Conservation (phyloP, 2,113 vertebrate genomes). For the Scopus umbretta region DNA sequence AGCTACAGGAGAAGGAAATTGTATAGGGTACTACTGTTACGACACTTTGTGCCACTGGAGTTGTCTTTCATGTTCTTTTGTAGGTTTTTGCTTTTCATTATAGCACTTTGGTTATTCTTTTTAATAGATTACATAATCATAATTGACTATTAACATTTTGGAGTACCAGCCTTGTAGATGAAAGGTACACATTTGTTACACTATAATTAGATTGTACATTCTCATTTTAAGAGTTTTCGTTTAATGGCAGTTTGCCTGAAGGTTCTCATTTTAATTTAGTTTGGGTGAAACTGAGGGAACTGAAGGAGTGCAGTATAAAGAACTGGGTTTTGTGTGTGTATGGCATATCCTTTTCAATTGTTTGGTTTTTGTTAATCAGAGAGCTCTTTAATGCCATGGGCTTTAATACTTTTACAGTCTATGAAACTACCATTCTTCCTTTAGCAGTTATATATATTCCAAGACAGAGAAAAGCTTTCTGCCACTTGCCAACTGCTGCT, state of each 20-base stretch:
- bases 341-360: neutral
- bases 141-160: slow-evolving; percentile 53
- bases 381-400: neutral
- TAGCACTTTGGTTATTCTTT: slow-evolving; percentile 26
- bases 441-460: slow-evolving; percentile 1
- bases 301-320: neutral
- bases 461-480: slow-evolving; percentile 10
- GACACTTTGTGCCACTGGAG: neutral
- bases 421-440: neutral
- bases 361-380: slow-evolving; percentile 40
- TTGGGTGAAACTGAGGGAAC: slow-evolving; percentile 21
- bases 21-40: neutral
- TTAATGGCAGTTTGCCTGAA: slow-evolving; percentile 52
- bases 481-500: slow-evolving; percentile 14
- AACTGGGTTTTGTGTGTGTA: neutral
- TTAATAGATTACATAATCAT: slow-evolving; percentile 51
- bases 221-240: slow-evolving; percentile 47
- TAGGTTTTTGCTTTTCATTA: slow-evolving; percentile 30
- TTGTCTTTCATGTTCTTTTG: slow-evolving; percentile 25
- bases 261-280: slow-evolving; percentile 60
- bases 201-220: slow-evolving; percentile 58
- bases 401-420: neutral
- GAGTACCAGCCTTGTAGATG: slow-evolving; percentile 40
- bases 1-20: neutral
- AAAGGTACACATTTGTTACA: slow-evolving; percentile 63